phyloP scores from a whole-genome alignment of 2,888 invertebrate genomes.

The Beris morrisii region DNA sequence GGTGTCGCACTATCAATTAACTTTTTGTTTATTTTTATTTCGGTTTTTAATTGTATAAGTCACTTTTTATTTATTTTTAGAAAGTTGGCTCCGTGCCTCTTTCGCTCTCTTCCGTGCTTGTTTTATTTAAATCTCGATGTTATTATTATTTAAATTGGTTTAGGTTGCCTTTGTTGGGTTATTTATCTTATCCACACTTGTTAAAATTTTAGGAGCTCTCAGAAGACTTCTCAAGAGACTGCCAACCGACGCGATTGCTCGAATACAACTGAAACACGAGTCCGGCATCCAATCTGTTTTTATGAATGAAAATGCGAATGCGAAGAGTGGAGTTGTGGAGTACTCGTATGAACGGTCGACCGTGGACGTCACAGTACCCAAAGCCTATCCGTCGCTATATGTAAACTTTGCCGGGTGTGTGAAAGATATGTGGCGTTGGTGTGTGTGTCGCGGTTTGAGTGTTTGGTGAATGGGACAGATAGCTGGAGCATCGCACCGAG shows the following conservation, averaged over 20 bases:
- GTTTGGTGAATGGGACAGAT: too few relatives aligned
- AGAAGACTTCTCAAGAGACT: conserved; percentile 32
- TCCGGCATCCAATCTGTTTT: conserved; percentile 56
- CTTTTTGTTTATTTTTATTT: conserved; percentile 2
- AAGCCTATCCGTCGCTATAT: neutral
- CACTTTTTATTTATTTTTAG: too few relatives aligned
- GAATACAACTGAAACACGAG: conserved; percentile 58
- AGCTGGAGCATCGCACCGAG: too few relatives aligned
- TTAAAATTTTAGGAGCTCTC: too few relatives aligned
- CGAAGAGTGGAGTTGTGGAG: conserved; percentile 6
- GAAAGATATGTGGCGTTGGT: neutral
- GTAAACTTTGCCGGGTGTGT: neutral
- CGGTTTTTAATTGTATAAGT: too few relatives aligned
- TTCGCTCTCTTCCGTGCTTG: too few relatives aligned
- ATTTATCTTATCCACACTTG: too few relatives aligned
- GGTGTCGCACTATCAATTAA: neutral
- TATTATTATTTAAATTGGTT: too few relatives aligned
- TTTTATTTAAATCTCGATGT: too few relatives aligned
- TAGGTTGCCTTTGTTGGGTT: too few relatives aligned
- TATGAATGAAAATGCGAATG: conserved; percentile 55
- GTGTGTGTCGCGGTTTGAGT: too few relatives aligned
- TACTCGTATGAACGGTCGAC: conserved; percentile 7
- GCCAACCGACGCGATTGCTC: conserved; percentile 57
- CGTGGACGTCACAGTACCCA: conserved; percentile 14
- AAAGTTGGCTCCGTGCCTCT: too few relatives aligned